Percentiles rank a stretch among this genome's conserved stretches.
These are phyloP conservation scores for Ctenopoma kingsleyae DNA, from an alignment of 2,797 vertebrate genomes.

Conservation along the genomic window DNA sequence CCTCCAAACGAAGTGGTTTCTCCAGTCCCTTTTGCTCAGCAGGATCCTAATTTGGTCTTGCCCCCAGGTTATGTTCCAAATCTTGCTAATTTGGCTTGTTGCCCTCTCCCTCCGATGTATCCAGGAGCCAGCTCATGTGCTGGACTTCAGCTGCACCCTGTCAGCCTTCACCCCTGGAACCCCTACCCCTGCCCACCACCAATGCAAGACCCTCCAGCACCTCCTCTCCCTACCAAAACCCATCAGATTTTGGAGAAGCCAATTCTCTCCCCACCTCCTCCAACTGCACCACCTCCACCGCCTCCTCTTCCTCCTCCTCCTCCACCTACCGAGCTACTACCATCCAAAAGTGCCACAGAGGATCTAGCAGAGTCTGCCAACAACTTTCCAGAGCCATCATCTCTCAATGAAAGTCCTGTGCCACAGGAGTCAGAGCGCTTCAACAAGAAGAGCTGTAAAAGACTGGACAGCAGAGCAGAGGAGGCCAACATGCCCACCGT, in stretches of 20 bases:
- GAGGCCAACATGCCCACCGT: conserved; percentile 92
- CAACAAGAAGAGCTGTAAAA: conserved; percentile 94
- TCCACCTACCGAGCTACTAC: conserved; percentile 86
- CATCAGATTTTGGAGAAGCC: conserved; percentile 92
- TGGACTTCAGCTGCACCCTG: conserved; percentile 93
- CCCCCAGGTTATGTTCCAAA: conserved; percentile 92
- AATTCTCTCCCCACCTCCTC: conserved; percentile 89
- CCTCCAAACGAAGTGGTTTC: conserved; percentile 90
- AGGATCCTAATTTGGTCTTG: conserved; percentile 89
- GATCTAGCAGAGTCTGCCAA: conserved; percentile 92
- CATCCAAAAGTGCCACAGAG: conserved; percentile 88
- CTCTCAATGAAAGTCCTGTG: conserved; percentile 92
- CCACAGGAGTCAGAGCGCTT: conserved; percentile 95
- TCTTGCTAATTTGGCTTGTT: conserved; percentile 92
- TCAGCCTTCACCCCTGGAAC: conserved; percentile 96
- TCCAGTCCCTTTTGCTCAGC: conserved; percentile 89
- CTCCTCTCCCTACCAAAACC: conserved; percentile 79
- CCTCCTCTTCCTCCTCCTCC: conserved; percentile 86
- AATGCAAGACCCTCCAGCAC: conserved; percentile 88
- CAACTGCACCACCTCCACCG: conserved; percentile 76
- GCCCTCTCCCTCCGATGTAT: conserved; percentile 96
- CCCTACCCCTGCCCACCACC: conserved; percentile 93
- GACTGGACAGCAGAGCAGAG: conserved; percentile 92
- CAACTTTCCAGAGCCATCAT: conserved; percentile 94
- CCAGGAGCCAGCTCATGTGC: conserved; percentile 93